phyloP scores from a whole-genome alignment of 2,888 invertebrate species.

The Piscicola geometra region DNA sequence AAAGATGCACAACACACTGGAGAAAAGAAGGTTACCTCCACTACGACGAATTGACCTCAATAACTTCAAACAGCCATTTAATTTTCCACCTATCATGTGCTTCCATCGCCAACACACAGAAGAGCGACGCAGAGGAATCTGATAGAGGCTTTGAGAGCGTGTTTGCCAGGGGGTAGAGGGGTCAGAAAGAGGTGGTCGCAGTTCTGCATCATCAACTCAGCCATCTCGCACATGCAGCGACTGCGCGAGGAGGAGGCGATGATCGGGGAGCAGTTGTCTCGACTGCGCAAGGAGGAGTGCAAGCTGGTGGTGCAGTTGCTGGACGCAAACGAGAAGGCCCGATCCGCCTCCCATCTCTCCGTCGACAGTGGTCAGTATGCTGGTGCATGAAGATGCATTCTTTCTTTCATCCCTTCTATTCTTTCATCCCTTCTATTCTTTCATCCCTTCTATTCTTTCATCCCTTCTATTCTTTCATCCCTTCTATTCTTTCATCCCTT shows the following conservation, averaged over 20 bases:
- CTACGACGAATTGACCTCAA: no score
- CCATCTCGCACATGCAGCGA: not conserved
- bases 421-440: not conserved
- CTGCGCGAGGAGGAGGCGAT: not conserved
- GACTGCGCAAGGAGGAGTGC: not conserved
- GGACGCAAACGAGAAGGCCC: not conserved
- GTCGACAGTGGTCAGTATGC: not conserved
- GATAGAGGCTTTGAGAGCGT: not conserved
- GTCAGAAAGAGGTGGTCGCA: not conserved
- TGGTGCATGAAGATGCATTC: not conserved
- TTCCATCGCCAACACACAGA: not conserved
- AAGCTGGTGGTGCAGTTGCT: not conserved
- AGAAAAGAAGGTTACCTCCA: conserved; percentile 4
- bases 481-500: no score
- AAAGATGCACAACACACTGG: conserved; percentile 8
- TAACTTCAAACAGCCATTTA: not conserved
- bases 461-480: not conserved
- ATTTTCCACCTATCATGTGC: not conserved
- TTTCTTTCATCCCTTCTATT: no score
- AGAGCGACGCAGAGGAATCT: not conserved
- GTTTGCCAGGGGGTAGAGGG: not conserved
- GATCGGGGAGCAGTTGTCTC: not conserved
- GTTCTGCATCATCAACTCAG: not conserved
- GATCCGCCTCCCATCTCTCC: conserved; percentile 2
- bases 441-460: not conserved